Evolutionary conservation across 2,797 vertebrate species (phyloP).

Genomic region (Enteromius fasciolatus): DNA sequence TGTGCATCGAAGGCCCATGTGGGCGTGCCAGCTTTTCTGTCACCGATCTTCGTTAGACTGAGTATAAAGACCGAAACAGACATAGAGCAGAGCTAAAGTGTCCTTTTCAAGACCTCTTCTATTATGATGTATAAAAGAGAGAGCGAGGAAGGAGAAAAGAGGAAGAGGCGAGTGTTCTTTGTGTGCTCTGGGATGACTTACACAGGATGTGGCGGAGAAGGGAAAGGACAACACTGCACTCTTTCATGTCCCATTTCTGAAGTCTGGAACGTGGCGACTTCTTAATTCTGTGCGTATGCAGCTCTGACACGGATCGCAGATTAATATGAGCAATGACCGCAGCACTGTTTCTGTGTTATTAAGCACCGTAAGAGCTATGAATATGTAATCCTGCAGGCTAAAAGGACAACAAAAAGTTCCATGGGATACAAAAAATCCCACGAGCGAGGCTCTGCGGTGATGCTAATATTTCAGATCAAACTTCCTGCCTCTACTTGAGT

Average conservation of each 20-base stretch:
- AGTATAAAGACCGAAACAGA: slow-evolving; percentile 41
- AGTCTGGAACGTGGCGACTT: slow-evolving; percentile 48
- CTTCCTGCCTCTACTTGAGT: slow-evolving; percentile 54
- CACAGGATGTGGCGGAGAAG: slow-evolving; percentile 78
- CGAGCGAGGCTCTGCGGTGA: slow-evolving; percentile 31
- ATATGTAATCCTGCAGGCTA: slow-evolving; percentile 20
- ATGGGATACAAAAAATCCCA: slow-evolving; percentile 28
- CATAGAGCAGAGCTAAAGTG: slow-evolving; percentile 32
- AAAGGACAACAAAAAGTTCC: slow-evolving; percentile 20
- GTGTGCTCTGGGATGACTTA: slow-evolving; percentile 66
- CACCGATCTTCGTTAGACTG: slow-evolving; percentile 58
- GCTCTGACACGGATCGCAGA: slow-evolving; percentile 62
- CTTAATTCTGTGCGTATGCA: slow-evolving; percentile 62
- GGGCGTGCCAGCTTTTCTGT: slow-evolving; percentile 60
- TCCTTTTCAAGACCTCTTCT: slow-evolving; percentile 51
- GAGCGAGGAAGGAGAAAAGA: slow-evolving; percentile 31
- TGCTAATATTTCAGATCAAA: slow-evolving; percentile 58
- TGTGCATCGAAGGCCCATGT: neutral
- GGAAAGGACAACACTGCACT: slow-evolving; percentile 67
- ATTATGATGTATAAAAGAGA: slow-evolving; percentile 54
- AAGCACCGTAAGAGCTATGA: slow-evolving; percentile 34
- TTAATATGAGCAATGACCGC: slow-evolving; percentile 52
- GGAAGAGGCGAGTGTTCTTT: slow-evolving; percentile 48
- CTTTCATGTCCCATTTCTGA: slow-evolving; percentile 62
- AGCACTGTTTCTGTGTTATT: slow-evolving; percentile 34